Percentiles rank a stretch among this genome's conserved stretches.
Conservation (phyloP, 2,888 invertebrate species). For the Cheilosia grossa region DNA sequence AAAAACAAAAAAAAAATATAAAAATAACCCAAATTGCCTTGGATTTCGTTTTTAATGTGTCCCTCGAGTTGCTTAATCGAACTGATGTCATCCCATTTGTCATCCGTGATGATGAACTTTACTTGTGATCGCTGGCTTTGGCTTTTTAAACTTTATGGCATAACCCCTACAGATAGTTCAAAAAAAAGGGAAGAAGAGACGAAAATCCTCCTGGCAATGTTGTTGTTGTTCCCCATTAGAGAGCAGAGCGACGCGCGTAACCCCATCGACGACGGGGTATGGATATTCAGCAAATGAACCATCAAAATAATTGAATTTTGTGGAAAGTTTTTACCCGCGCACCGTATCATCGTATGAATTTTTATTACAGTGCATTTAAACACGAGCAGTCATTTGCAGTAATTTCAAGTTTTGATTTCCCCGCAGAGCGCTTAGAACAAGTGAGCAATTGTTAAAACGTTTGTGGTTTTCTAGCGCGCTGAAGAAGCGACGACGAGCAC, state of each 20-base stretch:
- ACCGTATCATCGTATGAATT: constrained; percentile 54
- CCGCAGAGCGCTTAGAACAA: constrained; percentile 68
- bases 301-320: constrained; percentile 72
- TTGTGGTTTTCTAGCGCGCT: constrained; percentile 43
- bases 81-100: constrained; percentile 36
- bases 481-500: neutral
- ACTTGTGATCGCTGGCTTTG: constrained; percentile 4
- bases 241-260: constrained; percentile 21
- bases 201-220: neutral
- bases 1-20: constrained; percentile 18
- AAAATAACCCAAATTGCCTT: constrained; percentile 12
- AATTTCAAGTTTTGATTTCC: constrained; percentile 75
- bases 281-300: constrained; percentile 56
- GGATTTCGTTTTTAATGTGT: constrained; percentile 42
- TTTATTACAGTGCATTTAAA: constrained; percentile 66
- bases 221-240: neutral
- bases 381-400: constrained; percentile 69
- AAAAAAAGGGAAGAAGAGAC: too few relatives aligned
- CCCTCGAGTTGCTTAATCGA: constrained; percentile 33
- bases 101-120: constrained; percentile 26
- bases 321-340: neutral
- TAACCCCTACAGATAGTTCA: constrained; percentile 23
- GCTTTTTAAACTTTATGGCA: constrained; percentile 16
- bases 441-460: constrained; percentile 70
- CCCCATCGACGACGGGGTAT: constrained; percentile 27